Evolutionary conservation across 2,888 invertebrate species (phyloP).

Genomic region (Pycnomerus fuliginosus): DNA sequence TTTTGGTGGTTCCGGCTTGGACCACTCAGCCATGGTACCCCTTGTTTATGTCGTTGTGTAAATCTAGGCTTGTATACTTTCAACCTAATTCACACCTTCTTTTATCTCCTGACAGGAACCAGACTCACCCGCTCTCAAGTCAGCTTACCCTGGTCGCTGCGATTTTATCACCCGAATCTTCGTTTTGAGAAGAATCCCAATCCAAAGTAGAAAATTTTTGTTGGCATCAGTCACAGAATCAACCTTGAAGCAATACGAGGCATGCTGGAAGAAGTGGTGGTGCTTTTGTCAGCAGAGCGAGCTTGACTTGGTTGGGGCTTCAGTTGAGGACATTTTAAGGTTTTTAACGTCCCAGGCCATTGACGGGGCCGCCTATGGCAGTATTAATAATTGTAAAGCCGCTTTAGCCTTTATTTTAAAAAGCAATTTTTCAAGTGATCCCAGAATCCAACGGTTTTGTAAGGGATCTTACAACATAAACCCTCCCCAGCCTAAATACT

Average conservation of each 20-base stretch:
- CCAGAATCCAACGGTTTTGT: no score
- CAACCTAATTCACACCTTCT: constrained; percentile 30
- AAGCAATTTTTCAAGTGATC: no score
- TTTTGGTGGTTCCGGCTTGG: constrained; percentile 13
- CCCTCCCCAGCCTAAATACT: no score
- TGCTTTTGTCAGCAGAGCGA: constrained; percentile 26
- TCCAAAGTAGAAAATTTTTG: constrained; percentile 18
- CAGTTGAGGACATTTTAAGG: not conserved
- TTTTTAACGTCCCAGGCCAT: no score
- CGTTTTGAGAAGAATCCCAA: constrained; percentile 14
- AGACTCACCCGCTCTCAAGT: constrained; percentile 27
- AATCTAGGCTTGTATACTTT: no score
- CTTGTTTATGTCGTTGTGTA: no score
- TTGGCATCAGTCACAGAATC: constrained; percentile 24
- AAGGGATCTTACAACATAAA: no score
- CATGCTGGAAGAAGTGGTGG: constrained; percentile 21
- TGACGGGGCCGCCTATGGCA: no score
- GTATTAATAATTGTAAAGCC: no score
- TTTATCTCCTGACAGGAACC: constrained; percentile 33
- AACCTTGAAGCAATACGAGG: constrained; percentile 31
- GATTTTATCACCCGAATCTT: constrained; percentile 31
- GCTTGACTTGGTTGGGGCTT: constrained; percentile 30
- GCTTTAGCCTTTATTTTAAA: no score
- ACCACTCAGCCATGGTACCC: constrained; percentile 1
- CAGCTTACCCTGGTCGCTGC: constrained; percentile 36